phyloP scores from a whole-genome alignment of 2,888 invertebrate genomes.

The Eueremaeus valkanovi region DNA sequence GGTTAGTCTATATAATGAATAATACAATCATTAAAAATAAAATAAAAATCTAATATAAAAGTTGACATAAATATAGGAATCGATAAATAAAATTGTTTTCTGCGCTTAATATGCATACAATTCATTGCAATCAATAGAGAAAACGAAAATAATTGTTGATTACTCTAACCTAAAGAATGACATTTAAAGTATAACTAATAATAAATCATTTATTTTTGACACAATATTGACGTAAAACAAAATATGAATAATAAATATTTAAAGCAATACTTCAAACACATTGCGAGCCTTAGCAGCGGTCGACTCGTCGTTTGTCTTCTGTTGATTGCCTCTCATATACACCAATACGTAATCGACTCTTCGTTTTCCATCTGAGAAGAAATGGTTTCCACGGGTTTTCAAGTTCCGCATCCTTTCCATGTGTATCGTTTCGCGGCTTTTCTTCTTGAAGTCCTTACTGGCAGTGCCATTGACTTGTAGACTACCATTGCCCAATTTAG shows the following conservation, averaged over 20 bases:
- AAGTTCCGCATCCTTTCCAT: background rate
- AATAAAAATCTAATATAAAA: too few relatives aligned
- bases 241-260: background rate
- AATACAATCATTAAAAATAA: too few relatives aligned
- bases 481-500: background rate
- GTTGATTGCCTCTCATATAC: conserved; percentile 35
- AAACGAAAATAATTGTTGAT: too few relatives aligned
- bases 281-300: conserved; percentile 6
- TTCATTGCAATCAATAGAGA: too few relatives aligned
- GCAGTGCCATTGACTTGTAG: background rate
- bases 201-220: too few relatives aligned
- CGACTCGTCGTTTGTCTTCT: conserved; percentile 31
- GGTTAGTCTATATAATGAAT: conserved; percentile 67
- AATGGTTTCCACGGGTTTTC: conserved; percentile 33
- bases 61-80: too few relatives aligned
- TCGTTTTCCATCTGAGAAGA: conserved; percentile 45
- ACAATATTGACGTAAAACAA: too few relatives aligned
- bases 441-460: background rate
- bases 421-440: background rate
- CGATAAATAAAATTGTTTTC: too few relatives aligned
- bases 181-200: too few relatives aligned
- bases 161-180: too few relatives aligned
- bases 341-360: conserved; percentile 47
- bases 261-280: conserved; percentile 34
- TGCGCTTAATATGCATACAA: too few relatives aligned